phyloP scores from a whole-genome alignment of 2,113 vertebrate species.

The Urocolius indicus region DNA sequence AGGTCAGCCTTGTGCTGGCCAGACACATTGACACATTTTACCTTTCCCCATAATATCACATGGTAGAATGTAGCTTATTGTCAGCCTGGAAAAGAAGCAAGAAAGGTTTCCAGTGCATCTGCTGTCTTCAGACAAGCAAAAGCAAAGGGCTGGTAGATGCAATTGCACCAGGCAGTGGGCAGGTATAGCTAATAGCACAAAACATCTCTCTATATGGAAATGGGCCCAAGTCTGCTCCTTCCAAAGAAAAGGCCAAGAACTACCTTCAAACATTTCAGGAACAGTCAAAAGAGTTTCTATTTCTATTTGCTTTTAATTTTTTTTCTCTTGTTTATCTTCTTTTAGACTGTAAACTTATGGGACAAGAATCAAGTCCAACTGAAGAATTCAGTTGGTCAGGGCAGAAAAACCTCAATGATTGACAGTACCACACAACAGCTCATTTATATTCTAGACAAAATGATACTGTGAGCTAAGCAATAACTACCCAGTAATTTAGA shows the following conservation, averaged over 20 bases:
- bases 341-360: not conserved
- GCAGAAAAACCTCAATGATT: fast-evolving
- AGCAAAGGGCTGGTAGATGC: not conserved
- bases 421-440: not conserved
- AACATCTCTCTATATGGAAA: not conserved
- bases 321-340: not conserved
- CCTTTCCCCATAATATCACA: not conserved
- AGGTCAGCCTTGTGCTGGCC: not conserved
- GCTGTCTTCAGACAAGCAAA: not conserved
- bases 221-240: not conserved
- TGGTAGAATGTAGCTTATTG: not conserved
- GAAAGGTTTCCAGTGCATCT: not conserved
- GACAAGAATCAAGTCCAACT: not conserved
- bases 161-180: not conserved
- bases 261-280: not conserved
- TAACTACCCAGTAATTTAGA: not conserved
- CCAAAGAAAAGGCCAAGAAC: not conserved
- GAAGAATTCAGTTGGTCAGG: not conserved
- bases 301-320: not conserved
- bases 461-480: not conserved
- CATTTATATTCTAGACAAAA: not conserved
- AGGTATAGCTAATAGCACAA: not conserved
- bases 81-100: not conserved
- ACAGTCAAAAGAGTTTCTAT: not conserved
- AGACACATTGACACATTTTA: not conserved